Evolutionary conservation across 2,113 vertebrate genomes (phyloP).

Genomic region (Silurus meridionalis): DNA sequence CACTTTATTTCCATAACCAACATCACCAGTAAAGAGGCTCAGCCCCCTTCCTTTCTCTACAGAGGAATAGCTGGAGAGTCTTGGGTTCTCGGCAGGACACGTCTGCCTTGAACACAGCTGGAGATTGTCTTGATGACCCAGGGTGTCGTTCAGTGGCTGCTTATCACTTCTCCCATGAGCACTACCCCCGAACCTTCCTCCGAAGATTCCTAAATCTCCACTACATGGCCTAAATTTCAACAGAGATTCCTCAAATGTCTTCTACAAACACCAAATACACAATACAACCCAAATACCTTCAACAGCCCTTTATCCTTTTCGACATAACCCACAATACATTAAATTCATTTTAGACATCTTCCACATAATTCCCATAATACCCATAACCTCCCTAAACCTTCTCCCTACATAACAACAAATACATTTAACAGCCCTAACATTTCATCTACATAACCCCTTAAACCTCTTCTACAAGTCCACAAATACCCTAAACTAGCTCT

Average conservation of each 20-base stretch:
- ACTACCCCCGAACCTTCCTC: constrained; percentile 13
- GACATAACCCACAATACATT: not conserved
- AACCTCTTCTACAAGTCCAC: not conserved
- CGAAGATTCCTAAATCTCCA: not conserved
- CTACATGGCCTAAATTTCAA: not conserved
- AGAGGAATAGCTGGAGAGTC: not conserved
- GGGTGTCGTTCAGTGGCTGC: constrained; percentile 27
- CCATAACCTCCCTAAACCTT: not conserved
- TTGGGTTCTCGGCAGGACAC: constrained; percentile 25
- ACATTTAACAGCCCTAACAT: not conserved
- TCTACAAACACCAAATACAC: not conserved
- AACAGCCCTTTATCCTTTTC: not conserved
- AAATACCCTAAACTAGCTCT: not conserved
- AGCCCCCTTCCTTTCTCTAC: not conserved
- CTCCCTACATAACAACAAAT: not conserved
- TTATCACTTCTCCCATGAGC: constrained; percentile 46
- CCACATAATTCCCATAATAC: no score
- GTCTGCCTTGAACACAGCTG: constrained; percentile 44
- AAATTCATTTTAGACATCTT: not conserved
- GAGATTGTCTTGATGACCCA: constrained; percentile 44
- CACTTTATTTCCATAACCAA: not conserved
- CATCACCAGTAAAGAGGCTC: not conserved
- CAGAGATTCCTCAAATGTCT: not conserved
- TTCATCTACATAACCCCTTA: not conserved
- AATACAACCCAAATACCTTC: not conserved